Evolutionary conservation across 2,888 invertebrate species (phyloP).

Genomic region (Drosophila meridiana): DNA sequence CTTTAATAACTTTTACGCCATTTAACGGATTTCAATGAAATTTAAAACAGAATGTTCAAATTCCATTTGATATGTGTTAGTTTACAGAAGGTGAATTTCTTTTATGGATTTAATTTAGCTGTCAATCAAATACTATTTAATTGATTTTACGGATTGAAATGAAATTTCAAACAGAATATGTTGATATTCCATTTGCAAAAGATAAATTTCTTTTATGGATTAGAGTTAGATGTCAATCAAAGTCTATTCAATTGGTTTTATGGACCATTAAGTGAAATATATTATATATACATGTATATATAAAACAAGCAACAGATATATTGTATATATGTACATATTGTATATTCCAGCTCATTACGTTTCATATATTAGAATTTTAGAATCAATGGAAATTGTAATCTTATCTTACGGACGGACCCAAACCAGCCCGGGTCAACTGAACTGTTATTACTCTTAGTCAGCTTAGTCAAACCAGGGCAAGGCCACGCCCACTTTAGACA

Average conservation of each 20-base stretch:
- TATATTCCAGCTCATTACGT: too few relatives aligned
- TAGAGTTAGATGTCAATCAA: too few relatives aligned
- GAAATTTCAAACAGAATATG: too few relatives aligned
- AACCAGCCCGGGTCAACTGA: too few relatives aligned
- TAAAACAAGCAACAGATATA: too few relatives aligned
- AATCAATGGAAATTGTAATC: not conserved
- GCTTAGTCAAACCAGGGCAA: not conserved
- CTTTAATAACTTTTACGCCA: not conserved
- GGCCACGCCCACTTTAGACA: not conserved
- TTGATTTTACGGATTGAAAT: too few relatives aligned
- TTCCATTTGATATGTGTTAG: not conserved
- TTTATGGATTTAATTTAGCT: too few relatives aligned
- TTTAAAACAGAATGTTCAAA: not conserved
- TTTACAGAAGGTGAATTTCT: not conserved
- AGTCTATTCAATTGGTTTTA: not conserved
- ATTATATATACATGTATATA: too few relatives aligned
- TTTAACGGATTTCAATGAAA: not conserved
- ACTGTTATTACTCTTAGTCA: not conserved
- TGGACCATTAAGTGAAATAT: not conserved
- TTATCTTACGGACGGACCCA: not conserved
- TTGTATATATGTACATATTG: too few relatives aligned
- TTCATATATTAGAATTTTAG: not conserved
- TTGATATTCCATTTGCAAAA: too few relatives aligned
- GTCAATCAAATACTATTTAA: not conserved
- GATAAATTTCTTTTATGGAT: too few relatives aligned